Percentiles rank a stretch among this genome's conserved stretches.
Evolutionary conservation across 2,113 vertebrate species (phyloP).

Genomic region (Condylura cristata): DNA sequence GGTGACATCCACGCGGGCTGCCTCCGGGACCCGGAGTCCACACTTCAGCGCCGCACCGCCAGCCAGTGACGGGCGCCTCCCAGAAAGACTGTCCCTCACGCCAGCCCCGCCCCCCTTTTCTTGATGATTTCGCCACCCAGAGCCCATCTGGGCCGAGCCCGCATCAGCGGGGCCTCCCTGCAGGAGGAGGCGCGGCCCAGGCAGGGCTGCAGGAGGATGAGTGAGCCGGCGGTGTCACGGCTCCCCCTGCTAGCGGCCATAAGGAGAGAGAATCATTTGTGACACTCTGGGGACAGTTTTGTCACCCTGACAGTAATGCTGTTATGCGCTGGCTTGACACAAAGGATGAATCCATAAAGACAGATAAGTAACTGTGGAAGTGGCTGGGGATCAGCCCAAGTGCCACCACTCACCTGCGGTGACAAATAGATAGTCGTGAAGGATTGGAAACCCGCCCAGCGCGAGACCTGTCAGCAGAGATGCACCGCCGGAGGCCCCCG

Average conservation of each 20-base stretch:
- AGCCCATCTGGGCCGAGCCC: background rate
- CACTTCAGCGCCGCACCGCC: background rate
- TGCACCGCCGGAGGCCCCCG: no score
- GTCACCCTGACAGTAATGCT: slow-evolving; percentile 93
- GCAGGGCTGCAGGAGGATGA: slow-evolving; percentile 67
- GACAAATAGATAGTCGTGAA: slow-evolving; percentile 89
- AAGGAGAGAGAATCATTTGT: slow-evolving; percentile 89
- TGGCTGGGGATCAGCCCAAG: slow-evolving; percentile 89
- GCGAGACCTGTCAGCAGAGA: slow-evolving; percentile 84
- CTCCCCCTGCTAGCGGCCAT: slow-evolving; percentile 83
- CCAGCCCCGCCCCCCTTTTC: background rate
- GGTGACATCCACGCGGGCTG: background rate
- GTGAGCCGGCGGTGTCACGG: slow-evolving; percentile 68
- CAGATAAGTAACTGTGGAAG: slow-evolving; percentile 92
- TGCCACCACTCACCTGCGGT: slow-evolving; percentile 89
- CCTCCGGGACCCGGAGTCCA: background rate
- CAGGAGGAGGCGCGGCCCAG: background rate
- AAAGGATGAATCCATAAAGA: slow-evolving; percentile 91
- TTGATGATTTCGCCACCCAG: background rate
- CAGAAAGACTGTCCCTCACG: background rate
- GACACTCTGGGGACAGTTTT: slow-evolving; percentile 90
- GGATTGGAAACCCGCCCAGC: slow-evolving; percentile 88
- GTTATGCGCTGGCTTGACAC: slow-evolving; percentile 90
- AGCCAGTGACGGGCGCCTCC: background rate
- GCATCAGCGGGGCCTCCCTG: background rate